phyloP scores from a whole-genome alignment of 2,888 invertebrate genomes.

The Acleris sparsana region DNA sequence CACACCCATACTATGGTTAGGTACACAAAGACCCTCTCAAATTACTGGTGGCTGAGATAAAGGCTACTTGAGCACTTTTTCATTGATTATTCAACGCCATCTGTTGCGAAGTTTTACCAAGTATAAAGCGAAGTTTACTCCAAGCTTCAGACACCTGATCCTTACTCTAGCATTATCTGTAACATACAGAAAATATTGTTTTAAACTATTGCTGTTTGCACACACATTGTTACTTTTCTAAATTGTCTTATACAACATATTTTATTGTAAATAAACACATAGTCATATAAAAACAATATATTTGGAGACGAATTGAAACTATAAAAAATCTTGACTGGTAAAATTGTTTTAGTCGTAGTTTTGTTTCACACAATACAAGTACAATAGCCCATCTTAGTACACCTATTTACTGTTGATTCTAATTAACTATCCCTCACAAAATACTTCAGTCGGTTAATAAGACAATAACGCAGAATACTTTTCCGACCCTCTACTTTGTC shows the following conservation, averaged over 20 bases:
- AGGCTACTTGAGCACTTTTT: conserved; percentile 22
- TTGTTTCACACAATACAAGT: too few species aligned
- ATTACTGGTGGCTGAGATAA: conserved; percentile 12
- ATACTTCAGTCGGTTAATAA: conserved; percentile 19
- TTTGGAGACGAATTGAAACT: too few species aligned
- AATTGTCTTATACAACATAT: too few species aligned
- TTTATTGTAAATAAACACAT: too few species aligned
- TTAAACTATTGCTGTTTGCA: not conserved
- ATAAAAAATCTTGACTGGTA: too few species aligned
- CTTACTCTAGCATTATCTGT: not conserved
- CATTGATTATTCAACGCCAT: conserved; percentile 30
- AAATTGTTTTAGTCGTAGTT: too few species aligned
- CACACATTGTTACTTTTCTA: not conserved
- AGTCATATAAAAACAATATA: too few species aligned
- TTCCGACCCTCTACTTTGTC: conserved; percentile 68
- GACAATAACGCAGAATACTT: conserved; percentile 58
- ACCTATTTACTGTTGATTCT: not conserved
- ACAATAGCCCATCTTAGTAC: too few species aligned
- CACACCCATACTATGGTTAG: conserved; percentile 9
- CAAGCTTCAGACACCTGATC: conserved; percentile 27
- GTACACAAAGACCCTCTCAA: conserved; percentile 9
- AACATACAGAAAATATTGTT: conserved; percentile 1
- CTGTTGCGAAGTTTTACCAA: conserved; percentile 32
- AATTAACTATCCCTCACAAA: conserved; percentile 10
- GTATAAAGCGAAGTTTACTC: conserved; percentile 26